phyloP scores from a whole-genome alignment of 2,797 vertebrate genomes.

The Smutsia temminckii region DNA sequence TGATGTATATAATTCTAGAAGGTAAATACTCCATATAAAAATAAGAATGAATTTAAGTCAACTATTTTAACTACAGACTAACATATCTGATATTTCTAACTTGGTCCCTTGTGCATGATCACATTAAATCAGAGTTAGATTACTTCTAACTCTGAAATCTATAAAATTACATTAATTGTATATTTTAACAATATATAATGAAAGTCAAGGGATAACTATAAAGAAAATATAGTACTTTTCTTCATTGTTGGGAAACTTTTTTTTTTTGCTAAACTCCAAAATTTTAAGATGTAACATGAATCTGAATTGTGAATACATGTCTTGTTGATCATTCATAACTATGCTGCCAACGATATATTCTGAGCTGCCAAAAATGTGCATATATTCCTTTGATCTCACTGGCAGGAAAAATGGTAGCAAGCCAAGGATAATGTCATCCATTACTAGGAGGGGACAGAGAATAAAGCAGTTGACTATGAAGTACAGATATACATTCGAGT shows the following conservation, averaged over 20 bases:
- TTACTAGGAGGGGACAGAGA: neutral
- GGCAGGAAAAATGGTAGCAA: neutral
- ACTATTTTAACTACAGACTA: slow-evolving; percentile 22
- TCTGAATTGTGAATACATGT: slow-evolving; percentile 34
- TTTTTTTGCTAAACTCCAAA: slow-evolving; percentile 43
- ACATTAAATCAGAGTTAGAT: slow-evolving; percentile 18
- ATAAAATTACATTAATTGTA: slow-evolving; percentile 35
- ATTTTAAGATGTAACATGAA: slow-evolving; percentile 33
- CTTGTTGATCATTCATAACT: slow-evolving; percentile 38
- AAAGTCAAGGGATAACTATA: slow-evolving; percentile 18
- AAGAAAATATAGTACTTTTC: slow-evolving; percentile 16
- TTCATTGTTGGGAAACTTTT: slow-evolving; percentile 32
- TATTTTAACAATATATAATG: slow-evolving; percentile 62
- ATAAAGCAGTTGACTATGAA: neutral
- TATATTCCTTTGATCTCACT: neutral
- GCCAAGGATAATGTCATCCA: neutral
- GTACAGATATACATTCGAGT: neutral
- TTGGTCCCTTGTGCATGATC: neutral
- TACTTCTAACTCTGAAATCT: slow-evolving; percentile 30
- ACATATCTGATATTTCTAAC: slow-evolving; percentile 30
- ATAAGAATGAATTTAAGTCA: slow-evolving; percentile 43
- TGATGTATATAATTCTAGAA: neutral
- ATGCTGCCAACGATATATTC: slow-evolving; percentile 28
- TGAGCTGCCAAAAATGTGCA: slow-evolving; percentile 38
- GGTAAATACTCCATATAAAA: slow-evolving; percentile 40